A percentile compares a stretch with the other conserved stretches of the same genome.
Evolutionary conservation across 2,888 invertebrate genomes (phyloP).

Genomic region (Dascillus cervinus): DNA sequence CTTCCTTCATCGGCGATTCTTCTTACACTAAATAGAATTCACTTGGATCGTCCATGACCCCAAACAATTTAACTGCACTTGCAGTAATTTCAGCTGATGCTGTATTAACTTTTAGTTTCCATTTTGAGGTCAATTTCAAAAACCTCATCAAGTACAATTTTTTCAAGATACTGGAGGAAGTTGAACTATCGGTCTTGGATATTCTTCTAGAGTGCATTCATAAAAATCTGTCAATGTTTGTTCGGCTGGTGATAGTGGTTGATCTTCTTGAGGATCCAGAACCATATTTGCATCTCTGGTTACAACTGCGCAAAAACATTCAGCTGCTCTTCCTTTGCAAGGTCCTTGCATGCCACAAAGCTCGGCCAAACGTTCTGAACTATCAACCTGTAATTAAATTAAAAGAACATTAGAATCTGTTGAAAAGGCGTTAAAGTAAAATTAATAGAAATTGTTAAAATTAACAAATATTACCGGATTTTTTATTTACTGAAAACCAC

Average conservation of each 20-base stretch:
- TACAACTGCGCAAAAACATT: constrained; percentile 51
- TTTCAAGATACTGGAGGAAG: constrained; percentile 41
- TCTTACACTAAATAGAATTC: no score
- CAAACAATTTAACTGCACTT: no score
- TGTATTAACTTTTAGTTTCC: no score
- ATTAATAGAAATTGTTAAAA: no score
- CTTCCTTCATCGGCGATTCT: no score
- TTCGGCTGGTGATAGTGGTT: constrained; percentile 53
- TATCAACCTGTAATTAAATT: constrained; percentile 57
- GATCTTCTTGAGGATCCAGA: constrained; percentile 42
- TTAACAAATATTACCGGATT: no score
- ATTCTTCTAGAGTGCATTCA: constrained; percentile 56
- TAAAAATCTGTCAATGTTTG: constrained; percentile 59
- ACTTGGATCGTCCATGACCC: no score
- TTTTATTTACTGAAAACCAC: no score
- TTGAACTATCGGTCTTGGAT: constrained; percentile 57
- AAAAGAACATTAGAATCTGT: no score
- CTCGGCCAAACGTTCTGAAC: constrained; percentile 46
- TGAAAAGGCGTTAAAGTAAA: no score
- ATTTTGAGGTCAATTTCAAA: no score
- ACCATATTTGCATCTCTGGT: constrained; percentile 42
- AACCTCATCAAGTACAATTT: constrained; percentile 5
- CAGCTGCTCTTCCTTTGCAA: constrained; percentile 34
- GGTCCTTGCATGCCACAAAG: constrained; percentile 43
- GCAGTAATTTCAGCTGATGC: no score